A percentile compares a stretch with the other conserved stretches of the same genome.
Evolutionary conservation across 2,888 invertebrate species (phyloP).

Genomic region (Diaphora mendica): DNA sequence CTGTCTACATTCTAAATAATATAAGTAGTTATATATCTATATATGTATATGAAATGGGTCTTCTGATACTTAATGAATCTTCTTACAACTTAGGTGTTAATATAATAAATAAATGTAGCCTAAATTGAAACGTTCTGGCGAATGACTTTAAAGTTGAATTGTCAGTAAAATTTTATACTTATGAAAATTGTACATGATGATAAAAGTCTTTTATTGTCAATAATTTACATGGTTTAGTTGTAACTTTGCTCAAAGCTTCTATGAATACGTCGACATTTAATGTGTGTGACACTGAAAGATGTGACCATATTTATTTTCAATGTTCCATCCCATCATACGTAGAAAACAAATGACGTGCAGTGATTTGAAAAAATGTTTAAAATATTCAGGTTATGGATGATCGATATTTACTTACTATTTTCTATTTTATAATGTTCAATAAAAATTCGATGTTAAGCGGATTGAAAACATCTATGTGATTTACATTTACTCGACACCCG

Average conservation of each 20-base stretch:
- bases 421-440: too few relatives aligned
- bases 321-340: not conserved
- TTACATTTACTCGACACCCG: too few relatives aligned
- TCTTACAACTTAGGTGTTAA: conserved; percentile 67
- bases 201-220: conserved; percentile 52
- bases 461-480: too few relatives aligned
- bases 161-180: conserved; percentile 75
- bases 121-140: conserved; percentile 66
- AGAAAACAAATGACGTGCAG: not conserved
- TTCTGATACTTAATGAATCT: conserved; percentile 54
- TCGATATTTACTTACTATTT: not conserved
- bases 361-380: not conserved
- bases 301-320: conserved; percentile 15
- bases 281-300: conserved; percentile 13
- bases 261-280: conserved; percentile 46
- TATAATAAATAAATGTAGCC: conserved; percentile 66
- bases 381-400: not conserved
- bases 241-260: conserved; percentile 76
- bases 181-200: conserved; percentile 64
- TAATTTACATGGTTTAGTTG: conserved; percentile 58
- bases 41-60: conserved; percentile 57
- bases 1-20: conserved; percentile 43
- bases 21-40: conserved; percentile 28
- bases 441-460: not conserved
- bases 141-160: conserved; percentile 62